Evolutionary conservation across 2,888 invertebrate genomes (phyloP), one percentile per base, ranked within the genome.

Genomic region (Andrena bucephala): DNA sequence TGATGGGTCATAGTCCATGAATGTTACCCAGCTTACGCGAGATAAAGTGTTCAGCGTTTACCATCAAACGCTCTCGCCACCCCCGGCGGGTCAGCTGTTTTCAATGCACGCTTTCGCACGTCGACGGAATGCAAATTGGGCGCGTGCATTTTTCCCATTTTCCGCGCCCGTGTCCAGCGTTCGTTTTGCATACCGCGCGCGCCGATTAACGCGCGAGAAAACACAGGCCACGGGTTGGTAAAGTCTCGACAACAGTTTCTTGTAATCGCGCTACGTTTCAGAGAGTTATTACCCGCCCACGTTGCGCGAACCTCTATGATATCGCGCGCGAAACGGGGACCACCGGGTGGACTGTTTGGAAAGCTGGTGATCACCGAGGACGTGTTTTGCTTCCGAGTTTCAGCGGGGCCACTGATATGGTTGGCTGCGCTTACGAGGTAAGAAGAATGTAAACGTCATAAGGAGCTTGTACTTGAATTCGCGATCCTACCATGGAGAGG

Each of bases 201-300:
- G 8, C 16, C 24, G 31, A 74, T 74, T 67, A 67, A 33, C 59
- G 2, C 29, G 31, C 20, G 33, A n/a, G 10, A 60, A 66, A 36
- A 48, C 48, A 31, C 33, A 8, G 8, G 29, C 57, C 1, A 16
- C 8, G 57, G 57, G 13, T 5, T 31, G 24, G 27, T 50, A 60
- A 66, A 29, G 13, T 16, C 16, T 24, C 42, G 27, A 52, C 6
- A 10, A 48, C 4, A 24, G 59, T 33, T 36, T 33, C 59, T 33
- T 27, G 24, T 60, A 60, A 67, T 60, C 24, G 50, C n/a, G 29
- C 8, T n/a, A 59, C 67, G 24, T 60, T 50, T 4, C 24, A 33
- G 48, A 13, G 73, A 66, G 36, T 72, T 63, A 71, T 42, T 54
- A 16, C 8, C 2, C 42, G 16, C 16, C 5, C 13, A 2, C n/a